phyloP scores from a whole-genome alignment of 2,888 invertebrate genomes.

The Iselma pallidipennis region DNA sequence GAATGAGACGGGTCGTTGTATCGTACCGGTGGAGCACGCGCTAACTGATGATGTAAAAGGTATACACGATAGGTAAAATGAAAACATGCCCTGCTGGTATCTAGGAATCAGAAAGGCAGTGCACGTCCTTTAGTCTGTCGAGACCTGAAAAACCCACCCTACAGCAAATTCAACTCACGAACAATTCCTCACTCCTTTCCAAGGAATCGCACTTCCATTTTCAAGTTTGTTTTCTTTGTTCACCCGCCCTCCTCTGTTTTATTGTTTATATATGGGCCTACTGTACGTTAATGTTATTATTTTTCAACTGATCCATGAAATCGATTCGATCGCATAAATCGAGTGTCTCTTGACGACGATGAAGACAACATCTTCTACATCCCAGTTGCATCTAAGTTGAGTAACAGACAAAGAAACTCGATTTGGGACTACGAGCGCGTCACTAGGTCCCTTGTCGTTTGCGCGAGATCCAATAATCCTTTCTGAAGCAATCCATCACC shows the following conservation, averaged over 20 bases:
- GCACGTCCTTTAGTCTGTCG: conserved; percentile 51
- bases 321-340: conserved; percentile 41
- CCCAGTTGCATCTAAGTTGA: conserved; percentile 13
- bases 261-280: conserved; percentile 50
- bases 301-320: conserved; percentile 47
- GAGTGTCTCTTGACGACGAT: conserved; percentile 10
- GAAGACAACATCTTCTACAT: conserved; percentile 22
- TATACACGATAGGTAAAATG: conserved; percentile 36
- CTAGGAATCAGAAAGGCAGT: conserved; percentile 49
- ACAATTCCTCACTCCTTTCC: conserved; percentile 52
- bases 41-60: conserved; percentile 37
- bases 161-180: conserved; percentile 51
- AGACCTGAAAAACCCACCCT: conserved; percentile 32
- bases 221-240: conserved; percentile 47
- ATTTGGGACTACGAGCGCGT: conserved; percentile 44
- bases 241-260: conserved; percentile 41
- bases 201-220: conserved; percentile 49
- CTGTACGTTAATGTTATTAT: conserved; percentile 53
- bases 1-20: conserved; percentile 25
- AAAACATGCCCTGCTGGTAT: conserved; percentile 48
- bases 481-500: conserved; percentile 43
- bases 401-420: conserved; percentile 49
- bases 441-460: conserved; percentile 44
- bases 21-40: conserved; percentile 13
- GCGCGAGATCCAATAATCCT: conserved; percentile 52